Evolutionary conservation across 2,888 invertebrate genomes (phyloP), one percentile per base, ranked within the genome.

Genomic region (Choreutis nemorana): DNA sequence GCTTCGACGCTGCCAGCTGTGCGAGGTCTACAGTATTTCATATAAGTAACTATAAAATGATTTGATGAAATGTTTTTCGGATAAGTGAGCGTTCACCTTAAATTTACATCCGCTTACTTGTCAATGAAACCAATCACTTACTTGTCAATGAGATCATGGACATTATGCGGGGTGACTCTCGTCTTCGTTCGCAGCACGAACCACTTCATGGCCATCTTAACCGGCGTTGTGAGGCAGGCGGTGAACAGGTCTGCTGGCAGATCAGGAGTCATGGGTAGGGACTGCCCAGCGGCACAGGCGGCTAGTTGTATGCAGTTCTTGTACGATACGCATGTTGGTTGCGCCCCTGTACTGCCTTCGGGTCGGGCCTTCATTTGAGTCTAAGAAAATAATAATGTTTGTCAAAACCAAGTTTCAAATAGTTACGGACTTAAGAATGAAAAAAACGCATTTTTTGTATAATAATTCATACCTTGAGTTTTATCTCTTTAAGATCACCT

Each of bases 191-290:
- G 89, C 78, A 94, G 83, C 37, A 94, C 91, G 81, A 92, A 96
- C 96, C 97, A 97, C 61, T 91, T 85, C 40, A 97, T 82, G 36
- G 96, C 96, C 55, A 94, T 94, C 81, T 94, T 94, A 49, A 99
- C 97, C 23, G 99, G 99, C 31, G 98, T 98, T 30, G 98, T 99
- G 49, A 99, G 85, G 75, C 99, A 99, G 8, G 97, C 87, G 14
- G 99, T 98, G 81, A 99, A 99, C 48, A 99, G 83, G 75, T 88
- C 99, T 2, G 98, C 98, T 3, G 99, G 99, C 53, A 99, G 81
- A 67, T 97, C 94, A 1, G 98, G 92, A 81, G 94, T 92, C 94
- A 96, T 95, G 9, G 99, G 99, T 50, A 99, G 83, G 41, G 89
- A 85, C 78, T 99, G 95, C 48, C 90, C 90, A n/a, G 89, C 87